These are phyloP conservation scores for Drosophila peninsularis DNA, from an alignment of 2,888 invertebrate species.

Conservation along the genomic window DNA sequence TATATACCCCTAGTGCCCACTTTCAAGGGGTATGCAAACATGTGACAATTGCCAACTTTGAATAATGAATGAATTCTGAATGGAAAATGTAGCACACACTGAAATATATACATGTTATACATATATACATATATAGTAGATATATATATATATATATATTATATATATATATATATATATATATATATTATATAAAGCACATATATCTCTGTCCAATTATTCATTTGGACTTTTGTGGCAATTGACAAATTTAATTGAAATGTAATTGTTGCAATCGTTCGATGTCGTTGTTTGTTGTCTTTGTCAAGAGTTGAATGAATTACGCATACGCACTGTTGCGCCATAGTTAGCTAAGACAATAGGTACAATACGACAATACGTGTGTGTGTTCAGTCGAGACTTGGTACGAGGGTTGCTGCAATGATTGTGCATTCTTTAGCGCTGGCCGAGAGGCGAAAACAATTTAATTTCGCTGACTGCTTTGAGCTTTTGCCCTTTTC, in stretches of 20 bases:
- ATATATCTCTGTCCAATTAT: slow-evolving; percentile 6
- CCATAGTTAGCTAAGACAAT: slow-evolving; percentile 4
- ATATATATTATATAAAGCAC: slow-evolving; percentile 2
- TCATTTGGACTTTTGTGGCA: slow-evolving; percentile 48
- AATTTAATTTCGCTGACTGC: slow-evolving; percentile 45
- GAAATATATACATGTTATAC: background rate
- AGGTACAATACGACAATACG: background rate
- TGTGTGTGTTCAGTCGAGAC: too few relatives aligned
- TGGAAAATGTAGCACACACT: slow-evolving; percentile 16
- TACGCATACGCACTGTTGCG: slow-evolving; percentile 45
- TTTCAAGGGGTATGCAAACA: slow-evolving; percentile 19
- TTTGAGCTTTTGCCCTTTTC: slow-evolving; percentile 11
- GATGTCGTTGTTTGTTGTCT: slow-evolving; percentile 15
- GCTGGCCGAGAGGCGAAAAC: slow-evolving; percentile 26
- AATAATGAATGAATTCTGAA: slow-evolving; percentile 69
- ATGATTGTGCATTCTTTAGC: slow-evolving; percentile 49
- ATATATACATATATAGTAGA: background rate
- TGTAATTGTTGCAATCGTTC: slow-evolving; percentile 41
- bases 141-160: background rate
- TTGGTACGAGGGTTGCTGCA: slow-evolving; percentile 48
- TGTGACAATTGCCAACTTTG: slow-evolving; percentile 59
- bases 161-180: too few relatives aligned
- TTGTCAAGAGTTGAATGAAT: slow-evolving; percentile 23
- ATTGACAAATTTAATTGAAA: slow-evolving; percentile 45
- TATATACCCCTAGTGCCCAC: background rate